Conservation (phyloP, 1,140 invertebrate species). For the Plectrocnemia conspersa region DNA sequence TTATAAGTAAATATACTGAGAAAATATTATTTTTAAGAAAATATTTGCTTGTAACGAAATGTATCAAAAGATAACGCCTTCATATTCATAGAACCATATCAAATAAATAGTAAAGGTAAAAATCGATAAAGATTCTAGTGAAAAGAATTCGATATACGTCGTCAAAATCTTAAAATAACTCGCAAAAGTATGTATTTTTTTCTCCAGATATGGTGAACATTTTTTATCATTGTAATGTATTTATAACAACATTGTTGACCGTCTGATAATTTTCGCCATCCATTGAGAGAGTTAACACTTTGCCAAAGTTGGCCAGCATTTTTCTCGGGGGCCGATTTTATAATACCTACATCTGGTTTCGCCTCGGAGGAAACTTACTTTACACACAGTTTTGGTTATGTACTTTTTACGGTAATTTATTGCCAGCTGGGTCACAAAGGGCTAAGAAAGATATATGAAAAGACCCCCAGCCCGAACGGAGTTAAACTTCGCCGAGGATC, state of each 20-base stretch:
- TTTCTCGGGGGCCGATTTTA: slow-evolving; percentile 15
- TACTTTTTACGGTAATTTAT: slow-evolving; percentile 34
- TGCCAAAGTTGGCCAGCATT: neutral
- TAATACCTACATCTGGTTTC: slow-evolving; percentile 28
- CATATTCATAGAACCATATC: too few relatives aligned
- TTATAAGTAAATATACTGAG: neutral
- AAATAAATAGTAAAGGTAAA: too few relatives aligned
- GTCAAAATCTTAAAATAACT: too few relatives aligned
- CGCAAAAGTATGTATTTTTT: too few relatives aligned
- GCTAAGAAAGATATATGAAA: slow-evolving; percentile 35
- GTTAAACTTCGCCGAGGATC: slow-evolving; percentile 28
- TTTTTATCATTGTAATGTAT: too few relatives aligned
- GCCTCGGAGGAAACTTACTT: slow-evolving; percentile 22
- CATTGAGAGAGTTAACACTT: neutral
- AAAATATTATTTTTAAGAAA: neutral
- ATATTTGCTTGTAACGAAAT: too few relatives aligned
- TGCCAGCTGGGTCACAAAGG: slow-evolving; percentile 30
- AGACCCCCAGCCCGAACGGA: slow-evolving; percentile 11
- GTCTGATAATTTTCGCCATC: neutral
- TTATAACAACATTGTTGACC: slow-evolving; percentile 7
- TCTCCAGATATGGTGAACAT: too few relatives aligned
- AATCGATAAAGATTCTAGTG: too few relatives aligned
- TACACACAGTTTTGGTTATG: slow-evolving; percentile 29
- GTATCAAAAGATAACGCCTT: too few relatives aligned
- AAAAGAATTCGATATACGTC: too few relatives aligned